Conservation (phyloP, 1,140 invertebrate species). For the Galleria mellonella region DNA sequence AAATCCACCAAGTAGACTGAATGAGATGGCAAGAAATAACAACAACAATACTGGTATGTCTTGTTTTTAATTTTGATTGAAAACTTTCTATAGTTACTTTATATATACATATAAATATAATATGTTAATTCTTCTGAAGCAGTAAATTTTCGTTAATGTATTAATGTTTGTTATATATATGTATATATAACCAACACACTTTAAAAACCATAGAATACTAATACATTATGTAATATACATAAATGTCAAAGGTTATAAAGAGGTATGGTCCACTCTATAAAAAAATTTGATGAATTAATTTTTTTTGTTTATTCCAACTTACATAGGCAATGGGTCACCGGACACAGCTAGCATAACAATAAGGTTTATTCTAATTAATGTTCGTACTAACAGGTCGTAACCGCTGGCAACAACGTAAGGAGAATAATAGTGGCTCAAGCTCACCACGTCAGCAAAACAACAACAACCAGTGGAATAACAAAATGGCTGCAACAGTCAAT, state of each 20-base stretch:
- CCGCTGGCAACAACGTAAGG: slow-evolving; percentile 72
- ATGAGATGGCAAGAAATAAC: slow-evolving; percentile 59
- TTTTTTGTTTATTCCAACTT: too few species aligned
- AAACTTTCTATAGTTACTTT: slow-evolving; percentile 6
- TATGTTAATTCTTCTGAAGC: too few species aligned
- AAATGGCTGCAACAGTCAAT: slow-evolving; percentile 48
- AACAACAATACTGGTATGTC: slow-evolving; percentile 52
- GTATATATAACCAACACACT: too few species aligned
- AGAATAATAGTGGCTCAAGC: slow-evolving; percentile 61
- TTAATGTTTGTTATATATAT: neutral
- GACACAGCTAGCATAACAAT: too few species aligned
- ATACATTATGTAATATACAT: too few species aligned
- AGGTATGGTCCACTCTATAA: too few species aligned
- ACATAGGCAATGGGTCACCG: too few species aligned
- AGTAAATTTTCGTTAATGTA: too few species aligned
- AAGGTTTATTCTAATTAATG: neutral
- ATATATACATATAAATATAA: slow-evolving; percentile 9
- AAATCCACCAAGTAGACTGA: slow-evolving; percentile 81
- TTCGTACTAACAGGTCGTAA: slow-evolving; percentile 50
- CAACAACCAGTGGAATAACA: slow-evolving; percentile 66
- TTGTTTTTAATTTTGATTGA: slow-evolving; percentile 1
- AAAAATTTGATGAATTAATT: too few species aligned
- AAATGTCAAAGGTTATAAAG: too few species aligned
- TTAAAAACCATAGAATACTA: too few species aligned
- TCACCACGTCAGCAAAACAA: slow-evolving; percentile 55